Evolutionary conservation across 2,888 invertebrate genomes (phyloP).

Genomic region (Andrena minutula): DNA sequence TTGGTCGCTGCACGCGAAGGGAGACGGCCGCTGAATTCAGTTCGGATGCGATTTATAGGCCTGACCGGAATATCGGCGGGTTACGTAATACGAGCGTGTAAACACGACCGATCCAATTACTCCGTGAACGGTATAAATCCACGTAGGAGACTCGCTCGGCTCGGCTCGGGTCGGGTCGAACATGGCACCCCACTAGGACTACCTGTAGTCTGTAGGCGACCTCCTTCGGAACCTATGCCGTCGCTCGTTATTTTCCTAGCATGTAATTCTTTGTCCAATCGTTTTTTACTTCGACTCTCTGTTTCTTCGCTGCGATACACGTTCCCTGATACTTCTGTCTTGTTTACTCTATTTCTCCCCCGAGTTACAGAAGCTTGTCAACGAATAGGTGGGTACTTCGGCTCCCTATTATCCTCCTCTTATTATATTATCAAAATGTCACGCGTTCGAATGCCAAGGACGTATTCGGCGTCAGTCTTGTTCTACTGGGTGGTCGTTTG

Average conservation of each 20-base stretch:
- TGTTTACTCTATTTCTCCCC: no score
- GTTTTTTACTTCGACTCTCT: not conserved
- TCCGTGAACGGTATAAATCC: conserved; percentile 42
- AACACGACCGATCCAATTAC: conserved; percentile 64
- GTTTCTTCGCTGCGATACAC: not conserved
- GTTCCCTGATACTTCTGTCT: no score
- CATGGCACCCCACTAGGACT: conserved; percentile 9
- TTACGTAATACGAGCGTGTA: conserved; percentile 53
- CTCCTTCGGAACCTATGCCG: conserved; percentile 1
- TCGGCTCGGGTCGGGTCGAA: conserved; percentile 3
- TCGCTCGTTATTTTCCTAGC: not conserved
- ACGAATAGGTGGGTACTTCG: no score
- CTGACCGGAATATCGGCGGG: conserved; percentile 26
- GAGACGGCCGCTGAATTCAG: not conserved
- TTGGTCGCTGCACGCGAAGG: not conserved
- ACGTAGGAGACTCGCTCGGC: conserved; percentile 8
- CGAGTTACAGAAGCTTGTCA: no score
- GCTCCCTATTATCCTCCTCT: no score
- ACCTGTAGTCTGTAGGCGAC: not conserved
- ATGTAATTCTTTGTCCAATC: not conserved
- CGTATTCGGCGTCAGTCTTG: not conserved
- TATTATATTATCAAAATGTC: conserved; percentile 56
- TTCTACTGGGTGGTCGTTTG: no score
- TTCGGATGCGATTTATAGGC: conserved; percentile 23
- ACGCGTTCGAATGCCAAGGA: conserved; percentile 71